Evolutionary conservation across 2,888 invertebrate genomes (phyloP).

Genomic region (Linyphia triangularis): DNA sequence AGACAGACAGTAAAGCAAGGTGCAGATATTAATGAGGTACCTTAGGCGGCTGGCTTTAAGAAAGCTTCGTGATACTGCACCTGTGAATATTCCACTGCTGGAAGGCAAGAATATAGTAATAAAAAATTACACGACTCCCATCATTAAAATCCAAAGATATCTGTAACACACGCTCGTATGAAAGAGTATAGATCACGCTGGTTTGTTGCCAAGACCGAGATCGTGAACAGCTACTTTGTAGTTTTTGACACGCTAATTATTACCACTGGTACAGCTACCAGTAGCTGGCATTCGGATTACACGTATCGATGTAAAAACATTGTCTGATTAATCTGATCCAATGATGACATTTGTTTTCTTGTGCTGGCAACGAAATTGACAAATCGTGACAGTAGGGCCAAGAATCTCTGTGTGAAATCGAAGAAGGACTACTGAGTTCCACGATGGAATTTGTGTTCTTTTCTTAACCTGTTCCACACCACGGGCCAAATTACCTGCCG

Average conservation of each 20-base stretch:
- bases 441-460: constrained; percentile 27
- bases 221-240: constrained; percentile 71
- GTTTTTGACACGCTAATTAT: constrained; percentile 71
- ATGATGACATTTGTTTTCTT: constrained; percentile 72
- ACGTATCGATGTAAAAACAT: constrained; percentile 20
- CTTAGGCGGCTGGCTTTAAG: constrained; percentile 38
- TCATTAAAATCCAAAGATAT: constrained; percentile 51
- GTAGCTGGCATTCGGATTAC: constrained; percentile 1
- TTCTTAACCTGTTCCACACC: constrained; percentile 5
- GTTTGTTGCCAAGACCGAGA: constrained; percentile 16
- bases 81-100: neutral
- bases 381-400: constrained; percentile 57
- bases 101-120: constrained; percentile 4
- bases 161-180: constrained; percentile 55
- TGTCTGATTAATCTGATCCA: constrained; percentile 58
- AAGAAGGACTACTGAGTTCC: constrained; percentile 59
- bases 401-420: constrained; percentile 71
- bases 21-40: constrained; percentile 57
- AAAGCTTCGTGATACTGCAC: constrained; percentile 57
- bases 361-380: constrained; percentile 54
- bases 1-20: constrained; percentile 23
- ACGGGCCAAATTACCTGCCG: constrained; percentile 8
- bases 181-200: constrained; percentile 62
- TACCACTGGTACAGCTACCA: constrained; percentile 20
- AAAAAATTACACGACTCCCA: neutral